A percentile compares a stretch with the other conserved stretches of the same genome.
phyloP scores from a whole-genome alignment of 2,888 invertebrate species.

The Pilophorus perplexus region DNA sequence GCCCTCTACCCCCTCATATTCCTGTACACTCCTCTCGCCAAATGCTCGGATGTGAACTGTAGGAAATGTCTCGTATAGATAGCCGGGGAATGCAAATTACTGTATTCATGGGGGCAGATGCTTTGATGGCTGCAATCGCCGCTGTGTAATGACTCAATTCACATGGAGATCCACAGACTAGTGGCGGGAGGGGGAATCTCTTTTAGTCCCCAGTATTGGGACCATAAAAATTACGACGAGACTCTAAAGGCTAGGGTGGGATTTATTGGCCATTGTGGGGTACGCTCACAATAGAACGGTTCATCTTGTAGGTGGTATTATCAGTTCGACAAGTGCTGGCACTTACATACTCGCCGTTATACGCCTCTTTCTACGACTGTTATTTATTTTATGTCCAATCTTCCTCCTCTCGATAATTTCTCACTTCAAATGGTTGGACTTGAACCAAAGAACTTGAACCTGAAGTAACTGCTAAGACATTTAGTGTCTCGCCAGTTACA shows the following conservation, averaged over 20 bases:
- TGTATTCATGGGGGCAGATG: conserved; percentile 11
- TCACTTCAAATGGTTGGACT: too few species aligned
- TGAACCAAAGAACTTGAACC: too few species aligned
- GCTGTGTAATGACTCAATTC: conserved; percentile 14
- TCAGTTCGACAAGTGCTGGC: conserved; percentile 6
- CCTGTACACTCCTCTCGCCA: conserved; percentile 4
- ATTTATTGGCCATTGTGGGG: conserved; percentile 6
- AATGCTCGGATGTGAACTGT: conserved; percentile 5
- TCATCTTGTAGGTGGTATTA: conserved; percentile 11
- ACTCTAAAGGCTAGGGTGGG: background rate
- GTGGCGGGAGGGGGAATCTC: too few species aligned
- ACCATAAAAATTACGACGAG: conserved; percentile 1
- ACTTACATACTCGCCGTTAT: too few species aligned
- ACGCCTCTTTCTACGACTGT: background rate
- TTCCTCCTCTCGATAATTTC: too few species aligned
- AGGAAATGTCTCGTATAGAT: conserved; percentile 9
- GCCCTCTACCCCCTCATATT: conserved; percentile 7
- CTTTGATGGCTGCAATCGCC: background rate
- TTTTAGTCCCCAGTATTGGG: background rate
- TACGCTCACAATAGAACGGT: background rate
- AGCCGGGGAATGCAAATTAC: conserved; percentile 14
- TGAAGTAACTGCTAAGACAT: too few species aligned
- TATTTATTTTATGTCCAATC: background rate
- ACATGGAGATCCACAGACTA: background rate
- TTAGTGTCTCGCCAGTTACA: too few species aligned